Evolutionary conservation across 2,888 invertebrate genomes (phyloP).

Genomic region (Acholoe squamosa): DNA sequence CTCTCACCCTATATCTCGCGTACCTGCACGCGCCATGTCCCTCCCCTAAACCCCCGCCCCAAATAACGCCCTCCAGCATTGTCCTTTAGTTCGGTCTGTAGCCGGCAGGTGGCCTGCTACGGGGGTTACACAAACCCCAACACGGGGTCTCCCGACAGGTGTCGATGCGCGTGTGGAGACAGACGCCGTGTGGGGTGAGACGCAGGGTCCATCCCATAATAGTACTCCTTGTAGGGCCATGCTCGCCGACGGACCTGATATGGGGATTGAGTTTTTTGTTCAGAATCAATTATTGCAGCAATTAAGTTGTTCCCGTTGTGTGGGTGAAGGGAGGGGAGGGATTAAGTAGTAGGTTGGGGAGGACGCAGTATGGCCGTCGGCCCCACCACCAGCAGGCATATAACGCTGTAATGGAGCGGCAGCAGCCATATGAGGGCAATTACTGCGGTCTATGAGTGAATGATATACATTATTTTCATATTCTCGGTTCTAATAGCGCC

Average conservation of each 20-base stretch:
- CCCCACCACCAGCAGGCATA: background rate
- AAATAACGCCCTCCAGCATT: background rate
- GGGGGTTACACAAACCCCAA: constrained; percentile 41
- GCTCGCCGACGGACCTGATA: background rate
- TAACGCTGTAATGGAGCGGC: too few relatives aligned
- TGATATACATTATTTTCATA: too few relatives aligned
- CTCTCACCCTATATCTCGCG: background rate
- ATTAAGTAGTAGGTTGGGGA: constrained; percentile 34
- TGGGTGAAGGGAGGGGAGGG: background rate
- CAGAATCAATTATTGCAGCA: constrained; percentile 44
- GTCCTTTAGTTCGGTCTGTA: background rate
- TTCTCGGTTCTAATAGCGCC: too few relatives aligned
- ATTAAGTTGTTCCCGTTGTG: constrained; percentile 50
- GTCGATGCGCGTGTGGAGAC: constrained; percentile 8
- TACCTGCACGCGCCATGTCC: constrained; percentile 24
- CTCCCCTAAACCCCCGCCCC: background rate
- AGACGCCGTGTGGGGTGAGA: background rate
- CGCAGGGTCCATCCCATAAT: constrained; percentile 30
- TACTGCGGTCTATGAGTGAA: too few relatives aligned
- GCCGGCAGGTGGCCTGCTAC: constrained; percentile 40
- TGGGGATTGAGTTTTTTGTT: constrained; percentile 5
- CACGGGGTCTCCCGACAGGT: constrained; percentile 42
- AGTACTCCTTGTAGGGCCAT: background rate
- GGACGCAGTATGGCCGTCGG: background rate
- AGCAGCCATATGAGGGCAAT: too few relatives aligned